Evolutionary conservation across 1,140 invertebrate species (phyloP), one percentile per base, ranked within the genome.

Genomic region (Drosophila parvula): DNA sequence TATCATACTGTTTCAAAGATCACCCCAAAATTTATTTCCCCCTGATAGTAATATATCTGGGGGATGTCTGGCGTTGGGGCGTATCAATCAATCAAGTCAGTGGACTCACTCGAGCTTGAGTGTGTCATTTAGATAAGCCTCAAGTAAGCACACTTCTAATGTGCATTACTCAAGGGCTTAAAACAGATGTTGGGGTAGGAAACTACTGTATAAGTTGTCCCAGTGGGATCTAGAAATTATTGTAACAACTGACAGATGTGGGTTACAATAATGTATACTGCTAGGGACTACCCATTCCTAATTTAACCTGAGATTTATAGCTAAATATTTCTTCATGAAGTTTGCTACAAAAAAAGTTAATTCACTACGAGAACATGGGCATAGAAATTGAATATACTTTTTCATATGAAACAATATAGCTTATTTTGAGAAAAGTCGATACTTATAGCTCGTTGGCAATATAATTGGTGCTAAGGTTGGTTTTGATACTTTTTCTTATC

Each of bases 41-140:
- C 22, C 0, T 4, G 22, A 36, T 38, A 41, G 59, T 16, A 16
- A 14, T 61, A 3, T 38, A 14, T 32, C 11, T 14, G 32, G 16
- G 22, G 12, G n/a, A 68, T 27, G 12, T 18, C n/a, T 16, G 41
- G 16, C 10, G 10, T 3, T 5, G 50, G 50, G 6, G 22, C 18
- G 14, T 16, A 58, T 70, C 32, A 59, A 73, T 73, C 67, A 73
- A 59, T 50, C 67, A 71, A 59, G 16, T 50, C 38, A 43, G 36
- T 43, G 36, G 38, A 11, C 22, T 36, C 22, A 22, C 55, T 65
- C n/a, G 18, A 22, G 10, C 30, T 50, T n/a, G n/a, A 58, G 53
- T 41, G 68, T 55, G 67, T 59, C 44, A 43, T 59, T 48, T 22
- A 47, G 51, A 73, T 73, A 73, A 73, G 44, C 51, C 53, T 34